Evolutionary conservation across 2,797 vertebrate genomes (phyloP).

Genomic region (Thunnus albacares): DNA sequence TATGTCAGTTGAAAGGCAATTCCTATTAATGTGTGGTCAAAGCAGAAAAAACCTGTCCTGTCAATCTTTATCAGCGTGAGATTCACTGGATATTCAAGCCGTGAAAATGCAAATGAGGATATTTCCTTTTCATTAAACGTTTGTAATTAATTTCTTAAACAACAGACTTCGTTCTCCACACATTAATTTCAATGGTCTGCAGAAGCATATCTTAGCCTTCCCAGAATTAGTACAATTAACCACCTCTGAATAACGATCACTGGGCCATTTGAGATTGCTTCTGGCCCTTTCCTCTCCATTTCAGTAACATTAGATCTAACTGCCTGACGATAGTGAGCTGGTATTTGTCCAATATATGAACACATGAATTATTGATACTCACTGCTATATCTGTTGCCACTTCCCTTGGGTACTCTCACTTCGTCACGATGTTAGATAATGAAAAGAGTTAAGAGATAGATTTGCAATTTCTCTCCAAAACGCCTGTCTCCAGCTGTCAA

Average conservation of each 20-base stretch:
- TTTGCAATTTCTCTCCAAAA: slow-evolving; percentile 54
- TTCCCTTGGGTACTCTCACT: slow-evolving; percentile 66
- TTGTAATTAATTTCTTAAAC: slow-evolving; percentile 79
- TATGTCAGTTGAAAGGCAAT: slow-evolving; percentile 57
- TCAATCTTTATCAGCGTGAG: slow-evolving; percentile 51
- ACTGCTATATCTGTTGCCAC: slow-evolving; percentile 53
- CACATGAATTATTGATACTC: slow-evolving; percentile 76
- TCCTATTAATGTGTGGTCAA: slow-evolving; percentile 42
- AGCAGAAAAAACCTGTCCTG: slow-evolving; percentile 16
- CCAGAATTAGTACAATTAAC: slow-evolving; percentile 76
- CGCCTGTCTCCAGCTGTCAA: slow-evolving; percentile 49
- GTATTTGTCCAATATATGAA: slow-evolving; percentile 76
- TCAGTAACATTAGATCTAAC: slow-evolving; percentile 62
- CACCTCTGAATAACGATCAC: slow-evolving; percentile 67
- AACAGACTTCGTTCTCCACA: slow-evolving; percentile 58
- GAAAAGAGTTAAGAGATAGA: slow-evolving; percentile 61
- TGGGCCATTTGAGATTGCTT: slow-evolving; percentile 56
- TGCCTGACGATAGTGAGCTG: slow-evolving; percentile 53
- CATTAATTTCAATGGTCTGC: slow-evolving; percentile 68
- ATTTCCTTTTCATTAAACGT: slow-evolving; percentile 75
- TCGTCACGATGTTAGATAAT: slow-evolving; percentile 67
- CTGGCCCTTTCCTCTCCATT: slow-evolving; percentile 66
- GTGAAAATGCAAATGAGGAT: slow-evolving; percentile 67
- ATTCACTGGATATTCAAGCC: slow-evolving; percentile 64
- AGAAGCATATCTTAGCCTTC: slow-evolving; percentile 57